A percentile compares a stretch with the other conserved stretches of the same genome.
Evolutionary conservation across 1,140 invertebrate species (phyloP).

Genomic region (Harlomillsia oculata): DNA sequence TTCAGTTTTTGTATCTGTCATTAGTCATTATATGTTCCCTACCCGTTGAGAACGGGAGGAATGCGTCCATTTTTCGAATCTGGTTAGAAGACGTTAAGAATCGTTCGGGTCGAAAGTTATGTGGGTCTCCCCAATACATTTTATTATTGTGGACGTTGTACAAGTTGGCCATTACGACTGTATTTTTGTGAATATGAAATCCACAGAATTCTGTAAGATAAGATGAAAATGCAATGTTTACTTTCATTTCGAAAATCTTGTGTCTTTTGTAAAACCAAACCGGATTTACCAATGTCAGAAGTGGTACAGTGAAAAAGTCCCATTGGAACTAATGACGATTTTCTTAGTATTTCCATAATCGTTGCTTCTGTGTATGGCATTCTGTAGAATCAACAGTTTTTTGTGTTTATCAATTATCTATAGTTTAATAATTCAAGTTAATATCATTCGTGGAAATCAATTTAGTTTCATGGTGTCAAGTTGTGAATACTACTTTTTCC

Average conservation of each 20-base stretch:
- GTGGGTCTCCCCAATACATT: constrained; percentile 57
- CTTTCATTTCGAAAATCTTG: constrained; percentile 54
- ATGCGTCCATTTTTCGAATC: constrained; percentile 49
- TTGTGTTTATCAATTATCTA: not conserved
- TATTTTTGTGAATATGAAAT: constrained; percentile 50
- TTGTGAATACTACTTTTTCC: constrained; percentile 49
- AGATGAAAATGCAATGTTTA: constrained; percentile 48
- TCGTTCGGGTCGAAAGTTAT: constrained; percentile 64
- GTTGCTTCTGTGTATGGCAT: constrained; percentile 71
- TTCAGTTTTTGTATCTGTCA: not conserved
- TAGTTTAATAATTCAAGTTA: no score
- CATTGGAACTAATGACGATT: constrained; percentile 67
- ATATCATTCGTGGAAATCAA: not conserved
- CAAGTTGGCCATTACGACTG: constrained; percentile 73
- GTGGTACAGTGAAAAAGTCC: constrained; percentile 67
- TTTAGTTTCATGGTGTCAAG: not conserved
- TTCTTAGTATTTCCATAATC: constrained; percentile 61
- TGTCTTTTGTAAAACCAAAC: constrained; percentile 32
- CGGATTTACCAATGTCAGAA: constrained; percentile 49
- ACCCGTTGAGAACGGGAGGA: constrained; percentile 35
- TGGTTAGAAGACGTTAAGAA: constrained; percentile 58
- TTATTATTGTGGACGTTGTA: constrained; percentile 62
- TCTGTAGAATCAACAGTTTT: constrained; percentile 39
- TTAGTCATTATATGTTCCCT: not conserved
- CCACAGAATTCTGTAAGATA: constrained; percentile 19